Evolutionary conservation across 2,888 invertebrate species (phyloP), one percentile per base, ranked within the genome.

Genomic region (Gasteruption jaculator): DNA sequence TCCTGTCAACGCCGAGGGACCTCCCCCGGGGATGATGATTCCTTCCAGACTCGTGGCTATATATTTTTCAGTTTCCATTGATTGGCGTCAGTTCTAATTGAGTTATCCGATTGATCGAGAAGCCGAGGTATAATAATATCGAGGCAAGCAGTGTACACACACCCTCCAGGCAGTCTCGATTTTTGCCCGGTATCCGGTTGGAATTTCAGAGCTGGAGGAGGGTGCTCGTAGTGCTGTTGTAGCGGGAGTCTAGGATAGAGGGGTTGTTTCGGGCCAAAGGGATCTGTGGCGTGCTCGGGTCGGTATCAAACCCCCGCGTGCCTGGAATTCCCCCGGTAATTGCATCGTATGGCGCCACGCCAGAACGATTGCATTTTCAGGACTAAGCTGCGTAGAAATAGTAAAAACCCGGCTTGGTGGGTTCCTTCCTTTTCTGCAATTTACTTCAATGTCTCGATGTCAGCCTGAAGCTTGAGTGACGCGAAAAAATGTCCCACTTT

Each of bases 311-410:
- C 54, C 55, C 39, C 55, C 51, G 62, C 67, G 57, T 64, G 63
- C 65, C 57, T 56, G 42, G 61, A 60, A 68, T 68, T 68, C 67
- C 56, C 56, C 49, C 48, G 49, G 66, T 68, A 68, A 68, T 68
- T 65, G 64, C 63, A 63, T 62, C 56, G 60, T 58, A 52, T 56
- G 54, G 56, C 57, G 54, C 55, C 52, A 49, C 52, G 57, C 55
- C 56, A 54, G 53, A 54, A 60, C 54, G 58, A 61, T 60, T 61
- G 61, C 60, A 63, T 65, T 62, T 61, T 56, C 54, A 47, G 43
- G 30, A 31, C 33, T 45, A 45, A 43, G 45, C 52, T 49, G 38
- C 49, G 42, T 47, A 50, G 52, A 56, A 56, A 56, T 58, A 54
- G 49, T 54, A 50, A 58, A 54, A 56, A 56, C 30, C 38, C 38